Base-by-base conservation (phyloP, 2,113 vertebrate species). In the Solea senegalensis region DNA sequence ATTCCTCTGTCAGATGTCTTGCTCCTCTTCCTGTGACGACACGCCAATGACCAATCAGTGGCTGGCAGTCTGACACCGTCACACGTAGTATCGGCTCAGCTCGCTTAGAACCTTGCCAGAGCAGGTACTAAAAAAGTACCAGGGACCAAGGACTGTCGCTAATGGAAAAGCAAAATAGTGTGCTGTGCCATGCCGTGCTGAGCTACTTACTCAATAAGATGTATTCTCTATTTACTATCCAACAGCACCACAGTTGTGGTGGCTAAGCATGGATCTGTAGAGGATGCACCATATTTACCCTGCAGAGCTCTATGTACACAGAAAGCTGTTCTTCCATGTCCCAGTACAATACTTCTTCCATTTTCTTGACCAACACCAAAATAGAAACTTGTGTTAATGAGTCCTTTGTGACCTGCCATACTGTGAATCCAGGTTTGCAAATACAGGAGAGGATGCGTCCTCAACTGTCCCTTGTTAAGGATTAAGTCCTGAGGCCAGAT, bases 321-420 rank as follows among this genome's bases (percentile, higher is more conserved):
- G 48, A 79, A 76, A 69, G 63, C 59, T 65, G 59, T 65, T 76
- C 8, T 28, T 8, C 62, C 21, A 15, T 43, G 13, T 81, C 80
- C 83, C 78, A n/a, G 45, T 49, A 0, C 81, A 64, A 65, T 59
- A 61, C 69, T 46, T 8, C 62, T 34, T 50, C 69, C 34, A 11
- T 63, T 76, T 78, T 76, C 77, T 85, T 82, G 72, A 85, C 83
- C 60, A 45, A 60, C 49, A 81, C 84, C 58, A 68, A 90, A 87
- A 85, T 78, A 88, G 80, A 80, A 84, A 67, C 65, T 43, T 66
- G 76, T 64, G 69, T 74, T 91, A 90, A 91, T 91, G 87, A 87
- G 87, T 88, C 88, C 78, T 62, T 10, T 9, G 86, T 67, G 89
- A 72, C 78, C 54, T 53, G 73, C 40, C 78, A 62, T 50, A 57